Percentiles rank a stretch among this genome's conserved stretches.
Evolutionary conservation across 2,113 vertebrate genomes (phyloP).

Genomic region (Nicator chloris): DNA sequence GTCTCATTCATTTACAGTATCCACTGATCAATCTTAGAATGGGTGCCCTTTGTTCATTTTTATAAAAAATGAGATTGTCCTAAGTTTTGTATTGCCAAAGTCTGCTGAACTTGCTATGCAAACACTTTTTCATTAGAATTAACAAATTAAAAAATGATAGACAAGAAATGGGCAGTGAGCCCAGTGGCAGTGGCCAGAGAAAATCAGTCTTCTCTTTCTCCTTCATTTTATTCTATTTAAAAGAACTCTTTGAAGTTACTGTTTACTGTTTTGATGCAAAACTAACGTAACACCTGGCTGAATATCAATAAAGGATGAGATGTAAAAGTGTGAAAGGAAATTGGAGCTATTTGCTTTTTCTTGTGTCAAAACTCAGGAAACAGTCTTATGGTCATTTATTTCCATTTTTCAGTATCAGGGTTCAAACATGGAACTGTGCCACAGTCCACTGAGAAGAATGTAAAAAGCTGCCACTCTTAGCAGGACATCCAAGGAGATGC

Average conservation of each 20-base stretch:
- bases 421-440: background rate
- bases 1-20: slow-evolving; percentile 75
- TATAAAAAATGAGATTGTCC: slow-evolving; percentile 62
- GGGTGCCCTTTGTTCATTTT: slow-evolving; percentile 46
- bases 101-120: slow-evolving; percentile 10
- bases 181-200: background rate
- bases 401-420: background rate
- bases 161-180: slow-evolving; percentile 32
- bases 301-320: background rate
- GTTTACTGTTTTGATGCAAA: slow-evolving; percentile 6
- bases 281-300: background rate
- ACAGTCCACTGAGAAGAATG: background rate
- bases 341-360: background rate
- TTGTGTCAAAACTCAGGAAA: background rate
- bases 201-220: background rate
- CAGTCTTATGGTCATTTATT: background rate
- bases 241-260: slow-evolving; percentile 1
- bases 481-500: background rate
- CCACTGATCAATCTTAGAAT: slow-evolving; percentile 63
- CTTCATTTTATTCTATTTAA: background rate
- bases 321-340: background rate
- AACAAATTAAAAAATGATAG: slow-evolving; percentile 44
- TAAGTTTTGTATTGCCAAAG: slow-evolving; percentile 48
- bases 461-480: background rate
- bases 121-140: slow-evolving; percentile 47